Conservation (phyloP, 2,113 vertebrate genomes). For the Baryphthengus martii region DNA sequence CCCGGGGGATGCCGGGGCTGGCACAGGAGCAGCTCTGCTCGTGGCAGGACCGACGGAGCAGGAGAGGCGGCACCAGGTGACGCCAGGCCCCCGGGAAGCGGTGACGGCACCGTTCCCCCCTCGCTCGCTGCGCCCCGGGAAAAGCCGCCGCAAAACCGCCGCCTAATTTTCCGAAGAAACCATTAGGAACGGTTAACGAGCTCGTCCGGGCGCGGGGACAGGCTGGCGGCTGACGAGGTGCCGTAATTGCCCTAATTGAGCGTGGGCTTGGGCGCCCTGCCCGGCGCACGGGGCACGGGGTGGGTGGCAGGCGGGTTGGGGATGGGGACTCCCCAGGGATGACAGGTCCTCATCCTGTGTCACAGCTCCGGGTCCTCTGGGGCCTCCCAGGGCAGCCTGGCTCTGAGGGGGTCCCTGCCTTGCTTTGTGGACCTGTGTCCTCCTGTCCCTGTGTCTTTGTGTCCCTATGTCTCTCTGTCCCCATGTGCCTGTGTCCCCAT, state of each 20-base stretch:
- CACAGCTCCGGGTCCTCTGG: neutral
- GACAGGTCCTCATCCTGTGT: fast-evolving
- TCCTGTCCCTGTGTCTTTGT: neutral
- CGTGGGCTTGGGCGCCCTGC: neutral
- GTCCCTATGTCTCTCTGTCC: neutral
- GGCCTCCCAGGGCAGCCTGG: neutral
- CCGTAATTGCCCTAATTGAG: neutral
- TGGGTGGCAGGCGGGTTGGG: neutral
- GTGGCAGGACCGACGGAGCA: neutral
- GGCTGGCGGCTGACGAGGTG: neutral
- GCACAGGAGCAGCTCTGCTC: neutral
- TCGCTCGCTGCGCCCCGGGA: neutral
- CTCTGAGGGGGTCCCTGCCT: neutral
- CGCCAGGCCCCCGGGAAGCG: neutral
- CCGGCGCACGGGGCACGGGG: neutral
- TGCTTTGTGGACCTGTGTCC: neutral
- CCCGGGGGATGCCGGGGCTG: fast-evolving
- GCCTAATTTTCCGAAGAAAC: neutral
- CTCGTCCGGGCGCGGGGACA: neutral
- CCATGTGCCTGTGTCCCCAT: neutral
- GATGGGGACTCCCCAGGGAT: neutral
- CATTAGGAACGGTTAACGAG: neutral
- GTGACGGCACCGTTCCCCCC: neutral
- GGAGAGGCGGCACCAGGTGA: neutral
- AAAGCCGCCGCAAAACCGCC: neutral